A percentile compares a stretch with the other conserved stretches of the same genome.
Evolutionary conservation across 2,797 vertebrate genomes (phyloP).

Genomic region (Rhinoraja longicauda): DNA sequence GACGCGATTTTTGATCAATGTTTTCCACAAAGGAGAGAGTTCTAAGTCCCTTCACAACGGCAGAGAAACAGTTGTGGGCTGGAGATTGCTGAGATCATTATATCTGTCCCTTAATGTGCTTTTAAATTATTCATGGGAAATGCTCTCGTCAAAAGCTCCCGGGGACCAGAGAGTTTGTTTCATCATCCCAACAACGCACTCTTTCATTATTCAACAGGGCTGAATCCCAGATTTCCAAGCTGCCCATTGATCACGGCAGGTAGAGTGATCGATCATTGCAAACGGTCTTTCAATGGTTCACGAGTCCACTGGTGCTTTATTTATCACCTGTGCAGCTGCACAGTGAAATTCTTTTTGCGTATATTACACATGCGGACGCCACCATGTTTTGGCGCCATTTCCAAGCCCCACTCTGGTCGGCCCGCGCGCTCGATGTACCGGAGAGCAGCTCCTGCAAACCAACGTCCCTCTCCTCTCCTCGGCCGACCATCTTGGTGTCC

Average conservation of each 20-base stretch:
- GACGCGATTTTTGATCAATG: background rate
- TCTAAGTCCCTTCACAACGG: background rate
- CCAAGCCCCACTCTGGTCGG: too few relatives aligned
- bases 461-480: too few relatives aligned
- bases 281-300: background rate
- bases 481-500: too few relatives aligned
- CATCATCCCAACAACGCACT: too few relatives aligned
- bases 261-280: background rate
- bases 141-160: background rate
- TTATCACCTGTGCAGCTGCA: too few relatives aligned
- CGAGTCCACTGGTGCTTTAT: too few relatives aligned
- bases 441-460: too few relatives aligned
- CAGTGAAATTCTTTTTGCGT: too few relatives aligned
- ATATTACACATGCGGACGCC: too few relatives aligned
- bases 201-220: background rate
- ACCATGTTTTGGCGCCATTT: too few relatives aligned
- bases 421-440: too few relatives aligned
- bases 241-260: background rate
- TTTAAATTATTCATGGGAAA: slow-evolving; percentile 23
- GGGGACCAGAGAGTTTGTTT: background rate
- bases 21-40: background rate
- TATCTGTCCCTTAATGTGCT: slow-evolving; percentile 21
- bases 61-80: background rate
- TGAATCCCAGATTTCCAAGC: background rate
- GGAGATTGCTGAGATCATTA: background rate